These are phyloP conservation scores for Drosophila crucigera DNA, from an alignment of 2,888 invertebrate genomes.

Conservation along the genomic window DNA sequence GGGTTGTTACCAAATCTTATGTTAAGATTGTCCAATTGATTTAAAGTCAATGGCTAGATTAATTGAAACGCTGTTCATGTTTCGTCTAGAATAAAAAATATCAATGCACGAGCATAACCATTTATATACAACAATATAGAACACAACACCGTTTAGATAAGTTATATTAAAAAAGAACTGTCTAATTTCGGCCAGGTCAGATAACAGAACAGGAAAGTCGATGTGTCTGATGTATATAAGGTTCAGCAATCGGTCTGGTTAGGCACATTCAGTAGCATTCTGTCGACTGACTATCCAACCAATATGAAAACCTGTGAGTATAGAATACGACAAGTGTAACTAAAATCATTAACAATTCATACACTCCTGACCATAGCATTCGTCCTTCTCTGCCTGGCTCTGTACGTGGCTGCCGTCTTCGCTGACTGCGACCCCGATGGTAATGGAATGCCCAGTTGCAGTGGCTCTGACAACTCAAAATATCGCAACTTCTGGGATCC, in stretches of 20 bases:
- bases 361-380: conserved; percentile 36
- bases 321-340: background rate
- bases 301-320: conserved; percentile 67
- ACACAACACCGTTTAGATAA: conserved; percentile 52
- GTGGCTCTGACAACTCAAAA: accelerated
- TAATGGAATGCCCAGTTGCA: conserved; percentile 44
- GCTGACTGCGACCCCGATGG: conserved; percentile 34
- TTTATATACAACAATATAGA: conserved; percentile 17
- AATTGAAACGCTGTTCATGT: conserved; percentile 55
- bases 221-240: conserved; percentile 52
- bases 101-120: conserved; percentile 40
- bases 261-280: conserved; percentile 52
- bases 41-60: conserved; percentile 47
- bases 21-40: conserved; percentile 40
- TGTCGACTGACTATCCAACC: conserved; percentile 26
- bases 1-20: conserved; percentile 6
- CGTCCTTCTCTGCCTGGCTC: conserved; percentile 46
- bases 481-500: conserved; percentile 63
- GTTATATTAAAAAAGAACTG: conserved; percentile 46
- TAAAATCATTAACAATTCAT: too few species aligned
- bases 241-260: conserved; percentile 14
- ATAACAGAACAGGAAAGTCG: conserved; percentile 27
- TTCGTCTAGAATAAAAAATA: conserved; percentile 59
- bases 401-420: conserved; percentile 24
- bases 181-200: conserved; percentile 22